Evolutionary conservation across 35 echinoderm and acorn worm species (phyloP).

Genomic region (Patiria miniata): DNA sequence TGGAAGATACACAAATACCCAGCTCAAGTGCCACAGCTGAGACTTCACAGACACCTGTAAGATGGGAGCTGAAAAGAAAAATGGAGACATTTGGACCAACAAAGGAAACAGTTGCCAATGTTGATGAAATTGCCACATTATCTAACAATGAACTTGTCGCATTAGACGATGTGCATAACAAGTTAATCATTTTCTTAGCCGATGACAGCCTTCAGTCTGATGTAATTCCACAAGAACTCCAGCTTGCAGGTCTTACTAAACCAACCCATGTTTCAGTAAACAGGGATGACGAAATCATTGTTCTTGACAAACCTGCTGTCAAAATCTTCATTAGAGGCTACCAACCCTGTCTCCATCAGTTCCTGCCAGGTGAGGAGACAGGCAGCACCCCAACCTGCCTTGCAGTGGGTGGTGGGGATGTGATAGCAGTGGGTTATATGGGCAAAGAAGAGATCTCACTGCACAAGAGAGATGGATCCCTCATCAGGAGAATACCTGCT

Average conservation of each 20-base stretch:
- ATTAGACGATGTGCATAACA: not conserved
- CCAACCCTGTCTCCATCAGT: not conserved
- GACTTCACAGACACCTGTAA: not conserved
- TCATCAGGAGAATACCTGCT: not conserved
- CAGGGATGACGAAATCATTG: not conserved
- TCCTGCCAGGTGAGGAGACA: not conserved
- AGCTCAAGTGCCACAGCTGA: too few relatives aligned
- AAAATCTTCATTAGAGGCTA: not conserved
- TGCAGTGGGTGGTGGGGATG: not conserved
- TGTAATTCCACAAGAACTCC: not conserved
- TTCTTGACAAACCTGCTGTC: not conserved
- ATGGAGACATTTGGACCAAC: not conserved
- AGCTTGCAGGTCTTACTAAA: not conserved
- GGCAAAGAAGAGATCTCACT: not conserved
- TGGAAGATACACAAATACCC: not conserved
- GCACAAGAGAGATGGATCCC: not conserved
- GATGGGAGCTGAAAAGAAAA: not conserved
- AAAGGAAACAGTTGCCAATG: not conserved
- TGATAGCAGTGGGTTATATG: constrained; percentile 1
- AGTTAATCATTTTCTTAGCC: not conserved
- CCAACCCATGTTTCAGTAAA: not conserved
- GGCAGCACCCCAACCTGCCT: not conserved
- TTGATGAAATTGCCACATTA: not conserved
- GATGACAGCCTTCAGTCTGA: not conserved
- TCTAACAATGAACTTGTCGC: not conserved